Conservation (phyloP, 2,888 invertebrate genomes). For the Drosophila pseudotakahashii region DNA sequence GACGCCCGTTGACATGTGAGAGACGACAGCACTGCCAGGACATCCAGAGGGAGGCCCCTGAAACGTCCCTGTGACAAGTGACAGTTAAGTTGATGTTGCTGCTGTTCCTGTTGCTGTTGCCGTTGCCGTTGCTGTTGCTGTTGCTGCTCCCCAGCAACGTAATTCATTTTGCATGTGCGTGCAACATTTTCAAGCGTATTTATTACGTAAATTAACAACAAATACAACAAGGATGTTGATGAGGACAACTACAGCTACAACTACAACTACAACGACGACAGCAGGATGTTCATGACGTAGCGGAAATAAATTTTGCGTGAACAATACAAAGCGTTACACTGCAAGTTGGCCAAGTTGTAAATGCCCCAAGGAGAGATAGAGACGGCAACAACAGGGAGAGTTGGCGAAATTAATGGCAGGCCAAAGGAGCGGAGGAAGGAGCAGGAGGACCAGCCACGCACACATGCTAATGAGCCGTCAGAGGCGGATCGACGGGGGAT, state of each 20-base stretch:
- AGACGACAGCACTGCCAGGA: slow-evolving; percentile 71
- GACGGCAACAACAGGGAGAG: slow-evolving; percentile 14
- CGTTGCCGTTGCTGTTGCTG: slow-evolving; percentile 37
- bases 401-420: slow-evolving; percentile 64
- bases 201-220: slow-evolving; percentile 78
- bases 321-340: slow-evolving; percentile 78
- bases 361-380: slow-evolving; percentile 20
- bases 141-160: slow-evolving; percentile 62
- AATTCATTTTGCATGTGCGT: slow-evolving; percentile 80
- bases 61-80: slow-evolving; percentile 81
- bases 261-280: slow-evolving; percentile 62
- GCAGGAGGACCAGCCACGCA: slow-evolving; percentile 40
- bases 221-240: slow-evolving; percentile 35
- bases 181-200: slow-evolving; percentile 77
- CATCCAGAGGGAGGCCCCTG: slow-evolving; percentile 57
- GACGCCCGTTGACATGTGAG: slow-evolving; percentile 83
- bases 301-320: slow-evolving; percentile 80
- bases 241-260: slow-evolving; percentile 41
- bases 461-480: slow-evolving; percentile 75
- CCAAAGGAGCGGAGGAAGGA: slow-evolving; percentile 7
- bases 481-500: slow-evolving; percentile 1
- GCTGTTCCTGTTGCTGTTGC: slow-evolving; percentile 31
- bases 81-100: slow-evolving; percentile 81
- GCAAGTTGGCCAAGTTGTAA: slow-evolving; percentile 72
- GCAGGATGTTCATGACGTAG: slow-evolving; percentile 76